A percentile compares a stretch with the other conserved stretches of the same genome.
Evolutionary conservation across 2,888 invertebrate genomes (phyloP).

Genomic region (Thalpophila matura): DNA sequence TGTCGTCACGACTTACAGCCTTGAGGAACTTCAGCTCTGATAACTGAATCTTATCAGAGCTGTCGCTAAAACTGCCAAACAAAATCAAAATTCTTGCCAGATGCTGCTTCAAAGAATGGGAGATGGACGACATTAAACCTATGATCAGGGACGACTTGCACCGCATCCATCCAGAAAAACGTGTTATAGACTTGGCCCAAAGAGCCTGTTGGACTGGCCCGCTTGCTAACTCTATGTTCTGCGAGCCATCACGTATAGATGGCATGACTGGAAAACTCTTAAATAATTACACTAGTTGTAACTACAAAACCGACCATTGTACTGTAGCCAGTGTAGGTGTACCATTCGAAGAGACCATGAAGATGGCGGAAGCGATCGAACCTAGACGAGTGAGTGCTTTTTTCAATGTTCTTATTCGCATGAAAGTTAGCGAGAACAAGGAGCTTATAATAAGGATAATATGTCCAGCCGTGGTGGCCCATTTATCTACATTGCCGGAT

Average conservation of each 20-base stretch:
- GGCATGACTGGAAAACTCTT: slow-evolving; percentile 68
- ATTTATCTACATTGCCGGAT: no score
- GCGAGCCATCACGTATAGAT: slow-evolving; percentile 71
- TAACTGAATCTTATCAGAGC: no score
- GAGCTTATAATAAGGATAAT: no score
- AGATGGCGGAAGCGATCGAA: slow-evolving; percentile 76
- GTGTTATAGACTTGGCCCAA: slow-evolving; percentile 80
- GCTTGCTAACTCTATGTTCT: slow-evolving; percentile 79
- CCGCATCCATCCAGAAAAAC: slow-evolving; percentile 71
- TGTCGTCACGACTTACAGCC: no score
- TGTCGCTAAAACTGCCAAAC: no score
- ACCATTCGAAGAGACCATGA: slow-evolving; percentile 79
- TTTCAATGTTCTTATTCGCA: background rate
- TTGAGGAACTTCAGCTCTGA: no score
- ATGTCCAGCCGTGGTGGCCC: no score
- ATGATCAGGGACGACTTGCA: slow-evolving; percentile 73
- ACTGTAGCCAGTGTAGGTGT: slow-evolving; percentile 78
- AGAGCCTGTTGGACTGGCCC: slow-evolving; percentile 79
- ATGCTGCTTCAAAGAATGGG: slow-evolving; percentile 76
- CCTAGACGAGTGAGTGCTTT: slow-evolving; percentile 61
- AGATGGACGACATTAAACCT: slow-evolving; percentile 73
- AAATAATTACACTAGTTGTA: slow-evolving; percentile 61
- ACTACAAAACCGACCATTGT: slow-evolving; percentile 74
- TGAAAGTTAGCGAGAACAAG: background rate
- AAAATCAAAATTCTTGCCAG: slow-evolving; percentile 59